Conservation (phyloP, 2,797 vertebrate species). For the Oreonectes daqikongensis region DNA sequence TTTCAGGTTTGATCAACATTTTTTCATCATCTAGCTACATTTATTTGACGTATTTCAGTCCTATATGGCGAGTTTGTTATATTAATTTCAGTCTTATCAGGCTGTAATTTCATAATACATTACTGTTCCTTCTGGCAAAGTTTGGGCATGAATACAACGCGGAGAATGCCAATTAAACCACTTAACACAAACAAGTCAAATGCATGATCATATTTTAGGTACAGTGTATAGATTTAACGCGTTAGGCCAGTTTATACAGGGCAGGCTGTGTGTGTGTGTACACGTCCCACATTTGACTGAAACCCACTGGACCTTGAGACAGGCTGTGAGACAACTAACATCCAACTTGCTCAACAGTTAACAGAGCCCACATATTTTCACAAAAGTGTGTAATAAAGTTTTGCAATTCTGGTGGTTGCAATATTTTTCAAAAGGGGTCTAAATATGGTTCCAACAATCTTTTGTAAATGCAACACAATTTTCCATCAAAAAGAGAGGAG, state of each 20-base stretch:
- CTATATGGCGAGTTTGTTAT: not conserved
- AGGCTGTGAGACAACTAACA: constrained; percentile 1
- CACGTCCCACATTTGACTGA: not conserved
- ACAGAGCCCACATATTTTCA: constrained; percentile 23
- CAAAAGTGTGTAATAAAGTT: constrained; percentile 2
- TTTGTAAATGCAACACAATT: not conserved
- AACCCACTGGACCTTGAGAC: not conserved
- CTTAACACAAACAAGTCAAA: not conserved
- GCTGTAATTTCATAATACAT: not conserved
- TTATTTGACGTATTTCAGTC: not conserved
- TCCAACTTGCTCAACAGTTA: constrained; percentile 17
- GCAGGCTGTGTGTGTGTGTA: not conserved
- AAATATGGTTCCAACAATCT: not conserved
- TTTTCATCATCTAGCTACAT: not conserved
- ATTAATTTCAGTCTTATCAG: not conserved
- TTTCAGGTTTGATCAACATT: not conserved
- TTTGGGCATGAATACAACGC: not conserved
- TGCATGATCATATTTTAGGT: not conserved
- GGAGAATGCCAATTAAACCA: too few species aligned
- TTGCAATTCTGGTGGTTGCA: constrained; percentile 14
- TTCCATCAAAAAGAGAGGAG: not conserved
- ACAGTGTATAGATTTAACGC: not conserved
- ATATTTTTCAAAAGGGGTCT: not conserved
- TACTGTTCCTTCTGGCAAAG: not conserved
- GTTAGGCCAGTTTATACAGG: not conserved